Evolutionary conservation across 2,113 vertebrate genomes (phyloP).

Genomic region (Meleagris gallopavo): DNA sequence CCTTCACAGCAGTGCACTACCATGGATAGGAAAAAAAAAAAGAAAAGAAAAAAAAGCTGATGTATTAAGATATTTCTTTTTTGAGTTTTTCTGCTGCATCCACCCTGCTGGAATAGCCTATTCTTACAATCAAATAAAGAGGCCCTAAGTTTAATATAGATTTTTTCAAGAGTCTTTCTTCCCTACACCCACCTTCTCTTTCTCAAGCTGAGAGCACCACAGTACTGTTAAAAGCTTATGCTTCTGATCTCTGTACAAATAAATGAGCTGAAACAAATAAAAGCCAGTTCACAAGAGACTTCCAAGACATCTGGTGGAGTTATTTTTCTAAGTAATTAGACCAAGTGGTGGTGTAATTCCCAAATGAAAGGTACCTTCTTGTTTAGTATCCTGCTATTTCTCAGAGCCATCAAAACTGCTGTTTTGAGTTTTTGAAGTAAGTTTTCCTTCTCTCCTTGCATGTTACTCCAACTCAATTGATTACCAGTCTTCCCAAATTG

Average conservation of each 20-base stretch:
- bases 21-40: not conserved
- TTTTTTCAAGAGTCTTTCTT: not conserved
- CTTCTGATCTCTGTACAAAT: constrained; percentile 69
- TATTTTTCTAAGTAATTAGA: constrained; percentile 79
- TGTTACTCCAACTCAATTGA: constrained; percentile 28
- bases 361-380: constrained; percentile 36
- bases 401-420: constrained; percentile 47
- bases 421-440: not conserved
- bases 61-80: not conserved
- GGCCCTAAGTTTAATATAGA: not conserved
- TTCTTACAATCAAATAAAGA: constrained; percentile 19
- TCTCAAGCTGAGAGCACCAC: constrained; percentile 21
- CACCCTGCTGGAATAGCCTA: not conserved
- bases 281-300: constrained; percentile 72
- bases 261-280: constrained; percentile 79
- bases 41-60: not conserved
- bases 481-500: constrained; percentile 9
- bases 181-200: constrained; percentile 3
- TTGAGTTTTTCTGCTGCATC: not conserved
- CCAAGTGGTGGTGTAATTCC: constrained; percentile 63
- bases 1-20: not conserved
- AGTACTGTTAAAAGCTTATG: constrained; percentile 55
- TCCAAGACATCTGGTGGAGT: constrained; percentile 70
- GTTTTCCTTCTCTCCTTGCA: not conserved
- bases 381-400: constrained; percentile 58